Base-by-base conservation (phyloP, 2,888 invertebrate species). In the Danaus chrysippus region DNA sequence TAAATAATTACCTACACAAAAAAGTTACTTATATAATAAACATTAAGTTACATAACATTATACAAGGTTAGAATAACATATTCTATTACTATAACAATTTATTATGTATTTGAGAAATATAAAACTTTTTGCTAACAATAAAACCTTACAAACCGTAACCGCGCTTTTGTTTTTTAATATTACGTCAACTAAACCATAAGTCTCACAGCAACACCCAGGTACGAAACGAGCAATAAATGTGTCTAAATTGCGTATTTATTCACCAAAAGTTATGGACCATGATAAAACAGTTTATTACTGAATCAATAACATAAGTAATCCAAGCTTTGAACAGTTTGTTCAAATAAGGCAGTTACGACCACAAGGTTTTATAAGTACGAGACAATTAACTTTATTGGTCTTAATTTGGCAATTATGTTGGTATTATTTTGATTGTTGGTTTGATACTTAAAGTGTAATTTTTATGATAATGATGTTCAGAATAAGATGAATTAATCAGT, bases 201-300 rank as follows among this genome's bases (percentile, higher is more conserved):
- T 63, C 63, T 43, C 41, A 59, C 54, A 60, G 56, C 60, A 61
- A 34, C 63, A 56, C 62, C 61, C 49, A 64, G 64, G 68, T 69
- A 65, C 63, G 41, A 67, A 72, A 74, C 68, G 64, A 69, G 76
- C 80, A 76, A 84, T 85, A 86, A 87, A 86, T 80, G 77, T 68
- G 60, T 59, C 72, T 72, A 68, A 84, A 83, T 77, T 74, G 77
- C 75, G 80, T 79, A 84, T 83, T 87, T 83, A 84, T 79, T 77
- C 78, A 67, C 57, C 68, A 75, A 76, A 82, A 87, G 81, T 87
- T 84, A 86, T 84, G 78, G 82, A 61, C 71, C 77, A 76, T 75
- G 78, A 82, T 79, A 84, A 83, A 87, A 82, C 79, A 82, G 68
- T 87, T 85, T 86, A 86, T 79, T 78, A 74, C 77, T 68, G 72